Conservation (phyloP, 2,113 vertebrate genomes). For the Amblyornis subalaris region DNA sequence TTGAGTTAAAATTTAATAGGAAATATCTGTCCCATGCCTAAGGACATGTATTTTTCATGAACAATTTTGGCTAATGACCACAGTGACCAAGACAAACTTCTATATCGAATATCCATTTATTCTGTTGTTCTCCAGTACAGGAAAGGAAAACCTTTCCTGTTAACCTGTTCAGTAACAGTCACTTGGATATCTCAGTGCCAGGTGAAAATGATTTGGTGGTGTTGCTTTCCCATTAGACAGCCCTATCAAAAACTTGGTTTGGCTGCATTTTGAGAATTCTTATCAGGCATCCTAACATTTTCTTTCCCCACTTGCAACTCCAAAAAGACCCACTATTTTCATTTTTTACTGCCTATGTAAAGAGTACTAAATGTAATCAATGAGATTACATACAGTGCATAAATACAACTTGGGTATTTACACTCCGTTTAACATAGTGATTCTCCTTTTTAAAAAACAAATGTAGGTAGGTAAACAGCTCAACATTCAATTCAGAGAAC, state of each 20-base stretch:
- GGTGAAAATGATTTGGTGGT: not conserved
- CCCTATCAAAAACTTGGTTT: not conserved
- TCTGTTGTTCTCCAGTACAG: not conserved
- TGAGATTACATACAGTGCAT: not conserved
- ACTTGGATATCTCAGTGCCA: not conserved
- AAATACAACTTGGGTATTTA: not conserved
- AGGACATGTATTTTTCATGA: not conserved
- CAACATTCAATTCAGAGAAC: not conserved
- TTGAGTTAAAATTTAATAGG: not conserved
- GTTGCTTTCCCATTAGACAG: not conserved
- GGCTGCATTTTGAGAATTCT: not conserved
- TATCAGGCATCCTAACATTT: not conserved
- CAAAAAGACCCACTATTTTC: not conserved
- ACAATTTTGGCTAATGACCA: not conserved
- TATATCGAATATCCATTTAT: not conserved
- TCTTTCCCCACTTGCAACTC: not conserved
- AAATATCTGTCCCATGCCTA: not conserved
- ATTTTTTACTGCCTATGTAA: not conserved
- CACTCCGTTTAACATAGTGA: not conserved
- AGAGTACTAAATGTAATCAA: not conserved
- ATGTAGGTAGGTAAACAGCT: not conserved
- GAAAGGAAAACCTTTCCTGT: not conserved
- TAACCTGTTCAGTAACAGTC: not conserved
- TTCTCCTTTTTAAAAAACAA: not conserved
- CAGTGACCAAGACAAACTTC: not conserved